phyloP scores from a whole-genome alignment of 2,797 vertebrate species.

The Anableps anableps region DNA sequence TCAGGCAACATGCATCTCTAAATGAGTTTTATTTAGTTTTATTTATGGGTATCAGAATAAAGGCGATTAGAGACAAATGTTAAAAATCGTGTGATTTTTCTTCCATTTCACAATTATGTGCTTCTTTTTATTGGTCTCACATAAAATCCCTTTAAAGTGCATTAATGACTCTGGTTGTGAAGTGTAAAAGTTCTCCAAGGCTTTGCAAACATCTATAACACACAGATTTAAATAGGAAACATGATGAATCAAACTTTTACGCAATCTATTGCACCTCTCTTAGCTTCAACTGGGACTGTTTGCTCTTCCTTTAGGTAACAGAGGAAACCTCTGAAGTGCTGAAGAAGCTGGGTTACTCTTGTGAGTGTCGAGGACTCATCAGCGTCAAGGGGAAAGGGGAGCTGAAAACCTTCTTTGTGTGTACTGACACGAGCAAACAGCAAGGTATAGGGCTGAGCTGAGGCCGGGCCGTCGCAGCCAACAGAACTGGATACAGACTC shows the following conservation, averaged over 20 bases:
- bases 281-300: neutral
- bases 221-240: neutral
- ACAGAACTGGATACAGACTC: conserved; percentile 27
- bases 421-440: conserved; percentile 94
- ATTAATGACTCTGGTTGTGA: neutral
- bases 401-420: conserved; percentile 95
- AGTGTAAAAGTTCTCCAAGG: neutral
- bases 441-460: conserved; percentile 91
- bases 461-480: conserved; percentile 52
- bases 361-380: conserved; percentile 94
- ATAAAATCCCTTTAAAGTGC: too few species aligned
- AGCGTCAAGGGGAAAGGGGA: conserved; percentile 98
- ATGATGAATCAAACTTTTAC: neutral
- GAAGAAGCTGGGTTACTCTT: conserved; percentile 90
- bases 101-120: neutral
- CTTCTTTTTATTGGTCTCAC: too few species aligned
- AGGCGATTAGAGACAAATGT: neutral
- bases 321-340: conserved; percentile 91
- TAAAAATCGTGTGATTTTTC: neutral
- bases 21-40: neutral
- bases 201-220: too few species aligned
- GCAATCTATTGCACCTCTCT: neutral
- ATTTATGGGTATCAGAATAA: neutral
- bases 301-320: conserved; percentile 84
- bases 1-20: neutral